These are phyloP conservation scores for Panthera uncia DNA, from an alignment of 2,113 vertebrate genomes.

Conservation along the genomic window DNA sequence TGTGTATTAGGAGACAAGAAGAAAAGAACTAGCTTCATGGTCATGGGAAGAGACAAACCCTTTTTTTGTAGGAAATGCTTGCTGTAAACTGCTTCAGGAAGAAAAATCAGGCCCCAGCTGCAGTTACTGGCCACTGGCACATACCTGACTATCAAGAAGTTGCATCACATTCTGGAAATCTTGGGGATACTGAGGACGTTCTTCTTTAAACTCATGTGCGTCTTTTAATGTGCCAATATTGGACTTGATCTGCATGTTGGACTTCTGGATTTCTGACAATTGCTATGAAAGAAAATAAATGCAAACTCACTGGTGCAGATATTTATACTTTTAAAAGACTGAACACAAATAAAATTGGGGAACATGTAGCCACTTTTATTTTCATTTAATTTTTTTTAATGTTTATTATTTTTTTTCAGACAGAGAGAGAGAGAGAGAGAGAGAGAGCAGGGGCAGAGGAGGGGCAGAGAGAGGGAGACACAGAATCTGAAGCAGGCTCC, in stretches of 20 bases:
- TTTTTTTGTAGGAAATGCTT: background rate
- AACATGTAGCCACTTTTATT: rapidly evolving
- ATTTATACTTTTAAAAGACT: background rate
- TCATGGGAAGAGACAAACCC: background rate
- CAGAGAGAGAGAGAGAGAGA: too few relatives aligned
- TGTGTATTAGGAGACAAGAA: background rate
- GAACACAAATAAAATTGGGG: background rate
- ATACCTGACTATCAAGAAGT: constrained; percentile 91
- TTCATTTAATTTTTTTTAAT: too few relatives aligned
- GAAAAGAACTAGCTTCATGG: background rate
- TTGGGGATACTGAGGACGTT: constrained; percentile 73
- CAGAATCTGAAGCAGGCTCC: too few relatives aligned
- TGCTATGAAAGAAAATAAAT: constrained; percentile 79
- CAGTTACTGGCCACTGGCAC: background rate
- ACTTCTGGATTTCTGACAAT: constrained; percentile 86
- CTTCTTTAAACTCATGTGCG: constrained; percentile 81
- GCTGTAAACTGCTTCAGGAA: background rate
- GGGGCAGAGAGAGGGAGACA: too few relatives aligned
- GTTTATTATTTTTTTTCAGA: too few relatives aligned
- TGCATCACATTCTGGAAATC: constrained; percentile 87
- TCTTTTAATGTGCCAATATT: constrained; percentile 85
- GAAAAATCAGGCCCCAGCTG: background rate
- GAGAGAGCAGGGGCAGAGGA: too few relatives aligned
- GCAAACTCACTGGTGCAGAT: background rate
- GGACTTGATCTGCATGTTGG: constrained; percentile 83